Conservation (phyloP, 2,797 vertebrate species). For the Iguana delicatissima region DNA sequence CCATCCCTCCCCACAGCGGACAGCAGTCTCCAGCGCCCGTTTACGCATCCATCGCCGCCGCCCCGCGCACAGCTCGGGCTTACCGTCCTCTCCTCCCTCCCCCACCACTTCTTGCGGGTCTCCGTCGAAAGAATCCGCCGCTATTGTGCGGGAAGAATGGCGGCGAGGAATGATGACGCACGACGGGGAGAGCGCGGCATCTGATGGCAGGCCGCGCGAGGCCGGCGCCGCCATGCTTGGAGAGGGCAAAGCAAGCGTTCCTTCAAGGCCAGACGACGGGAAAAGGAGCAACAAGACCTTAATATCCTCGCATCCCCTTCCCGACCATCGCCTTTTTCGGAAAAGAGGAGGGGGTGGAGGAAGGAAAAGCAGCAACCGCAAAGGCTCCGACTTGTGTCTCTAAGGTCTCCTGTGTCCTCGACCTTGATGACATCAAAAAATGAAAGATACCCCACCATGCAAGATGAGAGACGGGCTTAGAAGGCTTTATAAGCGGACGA, state of each 20-base stretch:
- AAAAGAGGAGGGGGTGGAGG: neutral
- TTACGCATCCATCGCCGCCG: too few species aligned
- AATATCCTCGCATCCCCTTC: too few species aligned
- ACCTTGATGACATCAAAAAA: neutral
- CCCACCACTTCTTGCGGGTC: neutral
- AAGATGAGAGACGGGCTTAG: neutral
- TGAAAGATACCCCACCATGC: neutral
- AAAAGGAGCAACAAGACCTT: neutral
- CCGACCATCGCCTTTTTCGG: neutral
- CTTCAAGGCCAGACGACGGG: neutral
- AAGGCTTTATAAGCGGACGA: neutral
- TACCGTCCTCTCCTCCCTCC: conserved; percentile 6
- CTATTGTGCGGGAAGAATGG: conserved; percentile 23
- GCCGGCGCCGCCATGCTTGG: conserved; percentile 16
- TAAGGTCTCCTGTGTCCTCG: neutral
- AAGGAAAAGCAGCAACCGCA: neutral
- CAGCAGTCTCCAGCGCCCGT: too few species aligned
- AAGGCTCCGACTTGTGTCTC: neutral
- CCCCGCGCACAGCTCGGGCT: neutral
- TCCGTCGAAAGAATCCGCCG: conserved; percentile 1
- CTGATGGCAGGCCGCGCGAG: too few species aligned
- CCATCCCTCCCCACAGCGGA: too few species aligned
- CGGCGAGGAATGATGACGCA: conserved; percentile 21
- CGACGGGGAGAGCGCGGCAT: rapidly evolving
- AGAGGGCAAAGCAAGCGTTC: neutral